Percentiles rank a stretch among this genome's conserved stretches.
Evolutionary conservation across 2,113 vertebrate genomes (phyloP).

Genomic region (Chloebia gouldiae): DNA sequence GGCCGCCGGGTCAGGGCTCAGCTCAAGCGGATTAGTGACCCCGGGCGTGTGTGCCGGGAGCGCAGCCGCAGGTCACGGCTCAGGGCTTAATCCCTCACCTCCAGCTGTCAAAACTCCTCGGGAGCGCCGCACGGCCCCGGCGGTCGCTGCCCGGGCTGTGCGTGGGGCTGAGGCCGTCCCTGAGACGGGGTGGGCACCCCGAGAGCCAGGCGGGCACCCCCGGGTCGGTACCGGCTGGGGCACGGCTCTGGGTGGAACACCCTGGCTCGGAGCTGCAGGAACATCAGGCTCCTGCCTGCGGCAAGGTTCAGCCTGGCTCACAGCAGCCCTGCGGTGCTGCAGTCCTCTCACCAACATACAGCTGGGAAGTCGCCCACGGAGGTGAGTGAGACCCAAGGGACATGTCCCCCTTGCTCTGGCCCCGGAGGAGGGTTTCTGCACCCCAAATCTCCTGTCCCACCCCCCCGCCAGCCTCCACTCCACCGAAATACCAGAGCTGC

Average conservation of each 20-base stretch:
- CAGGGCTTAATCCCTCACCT: conserved; percentile 44
- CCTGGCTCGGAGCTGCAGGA: background rate
- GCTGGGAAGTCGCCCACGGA: rapidly evolving
- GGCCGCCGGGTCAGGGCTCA: background rate
- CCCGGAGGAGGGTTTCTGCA: background rate
- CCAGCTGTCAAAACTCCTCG: conserved; percentile 13
- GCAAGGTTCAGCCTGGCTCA: rapidly evolving
- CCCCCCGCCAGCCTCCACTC: background rate
- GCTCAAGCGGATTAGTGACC: conserved; percentile 24
- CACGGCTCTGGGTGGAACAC: rapidly evolving
- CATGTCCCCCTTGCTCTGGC: rapidly evolving
- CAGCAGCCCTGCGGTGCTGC: rapidly evolving
- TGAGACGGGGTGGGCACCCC: rapidly evolving
- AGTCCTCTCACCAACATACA: rapidly evolving
- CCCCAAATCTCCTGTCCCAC: background rate
- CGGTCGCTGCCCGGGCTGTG: background rate
- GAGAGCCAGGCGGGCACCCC: background rate
- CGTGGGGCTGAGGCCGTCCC: background rate
- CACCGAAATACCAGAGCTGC: conserved; percentile 70
- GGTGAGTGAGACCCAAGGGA: background rate
- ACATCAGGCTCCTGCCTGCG: rapidly evolving
- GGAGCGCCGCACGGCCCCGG: background rate
- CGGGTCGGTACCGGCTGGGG: rapidly evolving
- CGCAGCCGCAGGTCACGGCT: background rate
- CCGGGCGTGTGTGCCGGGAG: background rate